Percentiles rank a stretch among this genome's conserved stretches.
Evolutionary conservation across 2,113 vertebrate genomes (phyloP).

Genomic region (Periophthalmus modestus): DNA sequence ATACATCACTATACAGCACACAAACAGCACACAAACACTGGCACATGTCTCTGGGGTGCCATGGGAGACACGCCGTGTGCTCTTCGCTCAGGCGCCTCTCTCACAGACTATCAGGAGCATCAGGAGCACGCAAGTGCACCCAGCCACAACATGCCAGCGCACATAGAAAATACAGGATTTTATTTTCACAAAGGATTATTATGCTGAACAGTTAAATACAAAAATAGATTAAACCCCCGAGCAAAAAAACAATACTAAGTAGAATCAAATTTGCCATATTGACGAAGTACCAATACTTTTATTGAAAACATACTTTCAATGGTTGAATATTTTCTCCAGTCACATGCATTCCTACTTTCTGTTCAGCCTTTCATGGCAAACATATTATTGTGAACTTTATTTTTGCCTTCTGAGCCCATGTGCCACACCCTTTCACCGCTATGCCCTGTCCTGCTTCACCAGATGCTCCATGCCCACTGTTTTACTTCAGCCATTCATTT

Average conservation of each 20-base stretch:
- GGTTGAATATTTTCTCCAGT: not conserved
- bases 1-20: slow-evolving; percentile 57
- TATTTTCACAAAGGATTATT: slow-evolving; percentile 1
- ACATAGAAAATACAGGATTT: not conserved
- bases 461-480: slow-evolving; percentile 38
- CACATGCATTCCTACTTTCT: not conserved
- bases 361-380: slow-evolving; percentile 7
- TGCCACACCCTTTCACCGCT: slow-evolving; percentile 54
- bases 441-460: slow-evolving; percentile 30
- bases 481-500: slow-evolving; percentile 57
- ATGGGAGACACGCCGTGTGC: slow-evolving; percentile 36
- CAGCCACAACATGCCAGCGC: slow-evolving; percentile 41
- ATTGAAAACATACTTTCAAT: not conserved
- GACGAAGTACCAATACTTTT: not conserved
- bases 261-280: not conserved
- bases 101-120: slow-evolving; percentile 23
- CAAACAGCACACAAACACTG: slow-evolving; percentile 9
- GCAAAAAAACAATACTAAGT: not conserved
- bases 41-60: slow-evolving; percentile 28
- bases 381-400: slow-evolving; percentile 24
- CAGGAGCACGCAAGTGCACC: slow-evolving; percentile 41
- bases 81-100: slow-evolving; percentile 28
- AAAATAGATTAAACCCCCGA: not conserved
- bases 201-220: slow-evolving; percentile 8
- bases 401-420: slow-evolving; percentile 20